A percentile compares a stretch with the other conserved stretches of the same genome.
These are phyloP conservation scores for Chymomyza procnemis DNA, from an alignment of 2,888 invertebrate genomes.

Conservation along the genomic window DNA sequence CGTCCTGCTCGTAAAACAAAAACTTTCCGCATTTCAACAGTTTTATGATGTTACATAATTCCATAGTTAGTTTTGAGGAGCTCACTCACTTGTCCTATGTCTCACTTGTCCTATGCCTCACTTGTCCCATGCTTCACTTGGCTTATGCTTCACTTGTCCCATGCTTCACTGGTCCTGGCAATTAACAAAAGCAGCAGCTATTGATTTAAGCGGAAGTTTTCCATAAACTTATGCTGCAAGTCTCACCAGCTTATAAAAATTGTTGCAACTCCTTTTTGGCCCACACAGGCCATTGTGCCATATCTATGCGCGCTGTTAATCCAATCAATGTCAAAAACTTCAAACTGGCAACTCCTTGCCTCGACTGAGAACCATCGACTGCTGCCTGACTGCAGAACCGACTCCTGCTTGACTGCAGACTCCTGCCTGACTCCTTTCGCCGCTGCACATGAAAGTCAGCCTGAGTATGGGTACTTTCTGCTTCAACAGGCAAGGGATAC, in stretches of 20 bases:
- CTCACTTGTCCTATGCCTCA: no score
- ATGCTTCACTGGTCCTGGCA: not conserved
- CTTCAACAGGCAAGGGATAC: conserved; percentile 2
- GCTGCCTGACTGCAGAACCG: no score
- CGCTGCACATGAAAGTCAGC: not conserved
- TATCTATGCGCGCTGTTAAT: conserved; percentile 26
- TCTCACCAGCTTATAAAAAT: not conserved
- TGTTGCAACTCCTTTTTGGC: not conserved
- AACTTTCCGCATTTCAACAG: not conserved
- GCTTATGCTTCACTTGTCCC: no score
- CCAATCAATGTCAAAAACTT: conserved; percentile 56
- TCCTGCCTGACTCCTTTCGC: conserved; percentile 13
- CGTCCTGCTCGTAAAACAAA: no score
- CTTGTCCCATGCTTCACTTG: no score
- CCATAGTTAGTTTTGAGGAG: not conserved
- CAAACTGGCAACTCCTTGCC: conserved; percentile 5
- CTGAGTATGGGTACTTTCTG: conserved; percentile 13
- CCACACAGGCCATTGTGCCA: not conserved
- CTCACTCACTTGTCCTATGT: no score
- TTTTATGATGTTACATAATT: not conserved
- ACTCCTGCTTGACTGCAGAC: conserved; percentile 10
- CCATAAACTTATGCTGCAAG: not conserved
- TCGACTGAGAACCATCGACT: not conserved
- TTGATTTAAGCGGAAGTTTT: conserved; percentile 9
- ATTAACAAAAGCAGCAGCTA: not conserved